phyloP scores from a whole-genome alignment of 2,888 invertebrate genomes.

The Hirtodrosophila confusa region DNA sequence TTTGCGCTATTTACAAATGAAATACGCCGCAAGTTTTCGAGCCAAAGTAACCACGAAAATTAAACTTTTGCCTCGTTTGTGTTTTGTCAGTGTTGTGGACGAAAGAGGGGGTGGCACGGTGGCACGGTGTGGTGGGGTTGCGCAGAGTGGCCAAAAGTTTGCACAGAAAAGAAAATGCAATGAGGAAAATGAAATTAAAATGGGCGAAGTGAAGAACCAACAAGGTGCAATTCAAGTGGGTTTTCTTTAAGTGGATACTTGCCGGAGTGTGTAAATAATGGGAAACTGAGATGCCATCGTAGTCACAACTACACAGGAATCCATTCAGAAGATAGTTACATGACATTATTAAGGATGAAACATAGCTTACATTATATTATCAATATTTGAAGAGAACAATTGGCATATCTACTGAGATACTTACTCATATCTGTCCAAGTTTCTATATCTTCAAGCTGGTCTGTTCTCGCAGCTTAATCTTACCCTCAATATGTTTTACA shows the following conservation, averaged over 20 bases:
- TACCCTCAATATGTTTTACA: conserved; percentile 24
- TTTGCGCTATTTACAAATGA: conserved; percentile 76
- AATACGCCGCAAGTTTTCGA: conserved; percentile 77
- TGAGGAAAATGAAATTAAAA: conserved; percentile 67
- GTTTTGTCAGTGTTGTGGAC: conserved; percentile 39
- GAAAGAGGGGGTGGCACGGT: background rate
- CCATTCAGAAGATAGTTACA: too few relatives aligned
- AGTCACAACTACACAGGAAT: background rate
- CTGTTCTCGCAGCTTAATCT: too few relatives aligned
- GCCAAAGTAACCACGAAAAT: conserved; percentile 73
- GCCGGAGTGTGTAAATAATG: conserved; percentile 24
- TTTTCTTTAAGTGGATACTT: conserved; percentile 39
- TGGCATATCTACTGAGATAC: too few relatives aligned
- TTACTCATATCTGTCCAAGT: too few relatives aligned
- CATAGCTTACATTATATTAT: too few relatives aligned
- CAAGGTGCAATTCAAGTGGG: conserved; percentile 50
- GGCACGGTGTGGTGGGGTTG: background rate
- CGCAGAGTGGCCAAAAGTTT: conserved; percentile 50
- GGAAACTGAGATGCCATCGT: conserved; percentile 6
- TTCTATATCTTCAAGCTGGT: too few relatives aligned
- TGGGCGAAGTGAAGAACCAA: conserved; percentile 51
- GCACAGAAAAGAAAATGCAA: conserved; percentile 52
- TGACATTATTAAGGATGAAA: too few relatives aligned
- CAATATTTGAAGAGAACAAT: too few relatives aligned
- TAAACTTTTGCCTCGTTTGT: conserved; percentile 74